Percentiles rank a stretch among this genome's conserved stretches.
These are phyloP conservation scores for Pholis gunnellus DNA, from an alignment of 2,113 vertebrate genomes.

Conservation along the genomic window DNA sequence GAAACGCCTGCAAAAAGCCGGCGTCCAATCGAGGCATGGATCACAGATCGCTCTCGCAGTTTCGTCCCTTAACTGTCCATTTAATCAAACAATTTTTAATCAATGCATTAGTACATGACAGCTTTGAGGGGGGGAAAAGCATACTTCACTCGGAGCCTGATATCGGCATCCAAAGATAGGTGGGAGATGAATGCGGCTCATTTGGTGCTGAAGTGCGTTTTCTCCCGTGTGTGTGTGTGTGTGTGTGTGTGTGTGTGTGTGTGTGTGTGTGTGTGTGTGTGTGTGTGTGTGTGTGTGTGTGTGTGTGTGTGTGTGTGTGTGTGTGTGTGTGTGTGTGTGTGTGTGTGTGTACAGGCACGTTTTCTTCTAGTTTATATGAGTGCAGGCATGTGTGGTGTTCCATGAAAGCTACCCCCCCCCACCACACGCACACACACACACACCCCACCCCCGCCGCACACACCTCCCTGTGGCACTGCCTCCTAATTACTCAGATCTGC, in stretches of 20 bases:
- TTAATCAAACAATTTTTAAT: conserved; percentile 74
- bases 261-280: conserved; percentile 8
- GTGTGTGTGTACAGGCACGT: neutral
- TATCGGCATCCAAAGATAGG: conserved; percentile 71
- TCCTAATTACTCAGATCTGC: conserved; percentile 79
- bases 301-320: neutral
- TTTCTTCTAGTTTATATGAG: conserved; percentile 32
- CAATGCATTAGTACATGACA: conserved; percentile 70
- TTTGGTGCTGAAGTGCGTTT: conserved; percentile 52
- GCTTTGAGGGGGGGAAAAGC: conserved; percentile 52
- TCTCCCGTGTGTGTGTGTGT: neutral
- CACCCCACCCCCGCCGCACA: too few relatives aligned
- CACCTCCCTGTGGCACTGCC: conserved; percentile 47
- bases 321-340: neutral
- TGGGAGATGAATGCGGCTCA: conserved; percentile 68
- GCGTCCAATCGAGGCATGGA: conserved; percentile 50
- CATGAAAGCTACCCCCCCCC: conserved; percentile 25
- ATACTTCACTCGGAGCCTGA: conserved; percentile 58
- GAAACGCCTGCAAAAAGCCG: conserved; percentile 26
- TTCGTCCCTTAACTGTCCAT: conserved; percentile 63
- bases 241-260: neutral
- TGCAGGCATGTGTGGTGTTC: conserved; percentile 30
- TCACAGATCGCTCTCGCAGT: conserved; percentile 49
- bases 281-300: neutral
- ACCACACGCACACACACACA: too few relatives aligned